Evolutionary conservation across 1,140 invertebrate species (phyloP), one percentile per base, ranked within the genome.

Genomic region (Adelges cooleyi): DNA sequence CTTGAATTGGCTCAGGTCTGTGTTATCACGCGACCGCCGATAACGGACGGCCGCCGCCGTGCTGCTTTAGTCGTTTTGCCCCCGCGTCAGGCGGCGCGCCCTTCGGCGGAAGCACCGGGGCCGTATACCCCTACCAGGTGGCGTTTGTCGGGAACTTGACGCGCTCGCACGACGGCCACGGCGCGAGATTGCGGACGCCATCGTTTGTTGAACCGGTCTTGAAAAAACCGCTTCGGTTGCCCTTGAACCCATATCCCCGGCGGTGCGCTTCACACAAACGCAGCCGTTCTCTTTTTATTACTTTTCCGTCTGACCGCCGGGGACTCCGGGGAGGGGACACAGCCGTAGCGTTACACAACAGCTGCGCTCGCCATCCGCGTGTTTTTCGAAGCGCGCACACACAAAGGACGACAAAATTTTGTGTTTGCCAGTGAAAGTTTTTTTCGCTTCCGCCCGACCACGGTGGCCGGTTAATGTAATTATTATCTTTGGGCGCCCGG

Each of bases 151-250:
- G n/a, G n/a, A n/a, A n/a, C n/a, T n/a, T n/a, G n/a, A n/a, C n/a
- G n/a, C n/a, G n/a, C n/a, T n/a, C 18, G 42, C 56, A 46, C 22
- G 56, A 42, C 38, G 29, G 29, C 15, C 8, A 44, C 40, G 40
- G n/a, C 15, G 40, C 8, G 15, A 5, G 8, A n/a, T 42, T 29
- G 56, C 42, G 56, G 56, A 62, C 56, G 56, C 56, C 56, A 48
- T 48, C 56, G 56, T 62, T 62, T 62, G 33, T 62, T 62, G 56
- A 62, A 62, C 56, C 56, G 56, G 56, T 62, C 56, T 62, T 62
- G 56, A 62, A 62, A 59, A 62, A 62, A 62, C 56, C 56, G 56
- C 56, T 62, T 62, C 56, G 42, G 56, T 62, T 48, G 56, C 56
- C 56, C 56, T 62, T 62, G 56, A 62, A 62, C 56, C 56, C 40